These are phyloP conservation scores for Athene noctua DNA, from an alignment of 2,113 vertebrate genomes.

Conservation along the genomic window DNA sequence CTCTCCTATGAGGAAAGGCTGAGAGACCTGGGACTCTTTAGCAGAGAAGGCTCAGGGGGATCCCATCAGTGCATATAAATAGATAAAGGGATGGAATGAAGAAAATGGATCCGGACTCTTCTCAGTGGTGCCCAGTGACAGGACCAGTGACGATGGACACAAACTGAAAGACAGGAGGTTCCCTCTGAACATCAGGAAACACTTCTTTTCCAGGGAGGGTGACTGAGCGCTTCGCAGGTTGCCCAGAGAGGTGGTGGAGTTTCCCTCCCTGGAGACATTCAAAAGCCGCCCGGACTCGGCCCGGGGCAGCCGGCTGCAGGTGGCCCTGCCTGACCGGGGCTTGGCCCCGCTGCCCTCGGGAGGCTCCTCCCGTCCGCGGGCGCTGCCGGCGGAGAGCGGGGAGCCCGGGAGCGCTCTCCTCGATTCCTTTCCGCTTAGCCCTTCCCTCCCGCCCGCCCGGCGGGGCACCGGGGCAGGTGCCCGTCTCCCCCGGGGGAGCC, in stretches of 20 bases:
- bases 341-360: too few species aligned
- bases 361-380: background rate
- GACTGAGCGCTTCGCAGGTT: background rate
- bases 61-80: background rate
- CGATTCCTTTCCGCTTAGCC: background rate
- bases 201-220: too few species aligned
- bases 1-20: background rate
- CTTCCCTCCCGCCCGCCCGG: background rate
- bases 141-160: background rate
- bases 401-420: too few species aligned
- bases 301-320: background rate
- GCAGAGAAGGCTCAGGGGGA: background rate
- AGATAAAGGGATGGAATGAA: background rate
- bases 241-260: background rate
- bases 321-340: background rate
- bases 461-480: background rate
- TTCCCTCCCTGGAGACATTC: too few species aligned
- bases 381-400: too few species aligned
- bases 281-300: accelerated
- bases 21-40: background rate
- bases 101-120: background rate
- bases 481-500: accelerated
- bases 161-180: background rate
- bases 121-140: too few species aligned
- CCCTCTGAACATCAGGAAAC: background rate